Conservation (phyloP, 2,113 vertebrate species). For the Piaya cayana region DNA sequence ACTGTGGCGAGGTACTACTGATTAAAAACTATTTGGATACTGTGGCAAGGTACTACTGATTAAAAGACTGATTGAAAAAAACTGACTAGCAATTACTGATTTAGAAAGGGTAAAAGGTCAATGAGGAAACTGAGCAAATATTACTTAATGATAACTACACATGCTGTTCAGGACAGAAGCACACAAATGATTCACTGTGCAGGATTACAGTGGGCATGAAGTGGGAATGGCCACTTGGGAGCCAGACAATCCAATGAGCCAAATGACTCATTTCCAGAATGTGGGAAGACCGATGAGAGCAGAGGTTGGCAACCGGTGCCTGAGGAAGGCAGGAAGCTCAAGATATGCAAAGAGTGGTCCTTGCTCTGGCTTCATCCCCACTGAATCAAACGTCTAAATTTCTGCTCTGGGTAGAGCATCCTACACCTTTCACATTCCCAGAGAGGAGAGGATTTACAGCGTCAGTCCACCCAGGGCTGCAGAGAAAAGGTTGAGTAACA, state of each 20-base stretch:
- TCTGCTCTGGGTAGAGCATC: neutral
- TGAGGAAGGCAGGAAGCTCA: neutral
- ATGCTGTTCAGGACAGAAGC: neutral
- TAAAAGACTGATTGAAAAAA: neutral
- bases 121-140: neutral
- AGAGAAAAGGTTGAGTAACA: neutral
- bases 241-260: neutral
- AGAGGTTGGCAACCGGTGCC: fast-evolving
- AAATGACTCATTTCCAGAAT: neutral
- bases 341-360: neutral
- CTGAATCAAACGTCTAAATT: neutral
- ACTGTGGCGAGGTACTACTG: neutral
- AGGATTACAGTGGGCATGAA: neutral
- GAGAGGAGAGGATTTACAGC: neutral
- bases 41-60: neutral
- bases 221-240: neutral
- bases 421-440: neutral
- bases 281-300: neutral
- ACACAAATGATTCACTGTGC: fast-evolving
- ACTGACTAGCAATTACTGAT: neutral
- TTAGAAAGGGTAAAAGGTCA: neutral
- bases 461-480: fast-evolving
- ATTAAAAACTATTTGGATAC: neutral
- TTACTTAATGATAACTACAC: neutral
- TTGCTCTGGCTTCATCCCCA: neutral